Conservation (phyloP, 2,113 vertebrate species). For the Perognathus longimembris region DNA sequence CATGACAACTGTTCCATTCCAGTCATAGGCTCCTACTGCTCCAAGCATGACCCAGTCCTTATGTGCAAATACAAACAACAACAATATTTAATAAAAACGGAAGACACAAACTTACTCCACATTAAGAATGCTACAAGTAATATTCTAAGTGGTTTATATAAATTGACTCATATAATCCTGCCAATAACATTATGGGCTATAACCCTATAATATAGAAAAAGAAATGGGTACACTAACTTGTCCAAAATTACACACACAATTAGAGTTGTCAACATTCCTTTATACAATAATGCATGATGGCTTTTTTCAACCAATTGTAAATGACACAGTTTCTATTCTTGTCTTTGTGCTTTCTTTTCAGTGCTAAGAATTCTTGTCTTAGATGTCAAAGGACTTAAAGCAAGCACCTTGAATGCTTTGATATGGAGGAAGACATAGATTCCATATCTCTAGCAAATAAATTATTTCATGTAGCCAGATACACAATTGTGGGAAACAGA, state of each 20-base stretch:
- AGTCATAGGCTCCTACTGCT: constrained; percentile 97
- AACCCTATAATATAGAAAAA: background rate
- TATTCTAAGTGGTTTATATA: background rate
- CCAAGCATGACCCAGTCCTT: constrained; percentile 95
- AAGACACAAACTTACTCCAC: background rate
- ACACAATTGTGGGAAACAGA: background rate
- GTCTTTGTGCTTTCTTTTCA: background rate
- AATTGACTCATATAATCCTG: background rate
- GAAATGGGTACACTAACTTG: background rate
- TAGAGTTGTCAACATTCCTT: background rate
- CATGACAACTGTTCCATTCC: constrained; percentile 98
- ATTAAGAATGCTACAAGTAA: background rate
- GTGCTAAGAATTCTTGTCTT: background rate
- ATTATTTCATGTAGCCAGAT: background rate
- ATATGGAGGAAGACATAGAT: background rate
- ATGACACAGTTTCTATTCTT: background rate
- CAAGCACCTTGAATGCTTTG: background rate
- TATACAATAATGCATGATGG: background rate
- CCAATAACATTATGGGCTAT: background rate
- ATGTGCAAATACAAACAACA: background rate
- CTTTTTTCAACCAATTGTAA: background rate
- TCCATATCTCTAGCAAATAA: background rate
- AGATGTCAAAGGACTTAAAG: background rate
- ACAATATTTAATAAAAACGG: background rate
- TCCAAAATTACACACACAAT: background rate